Evolutionary conservation across 2,797 vertebrate species (phyloP), one percentile per base, ranked within the genome.

Genomic region (Acanthornis magna): DNA sequence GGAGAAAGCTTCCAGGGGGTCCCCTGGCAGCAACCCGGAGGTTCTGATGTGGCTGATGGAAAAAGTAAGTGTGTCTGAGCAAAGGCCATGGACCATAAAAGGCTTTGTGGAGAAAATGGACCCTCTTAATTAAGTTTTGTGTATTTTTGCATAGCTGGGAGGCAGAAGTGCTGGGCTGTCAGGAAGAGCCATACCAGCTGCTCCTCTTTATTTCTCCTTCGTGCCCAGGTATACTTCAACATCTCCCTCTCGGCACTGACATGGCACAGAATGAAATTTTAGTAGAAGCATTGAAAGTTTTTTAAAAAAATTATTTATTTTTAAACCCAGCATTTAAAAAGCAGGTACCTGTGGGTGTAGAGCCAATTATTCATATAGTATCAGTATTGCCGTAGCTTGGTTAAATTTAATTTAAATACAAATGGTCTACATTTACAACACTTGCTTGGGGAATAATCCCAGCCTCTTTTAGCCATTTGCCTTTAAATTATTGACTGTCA

Each of bases 31-130:
- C 89, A 86, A 10, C 79, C 72, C 0, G 2, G n/a, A 88, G 73
- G 36, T 70, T 63, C 62, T 87, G 88, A 82, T 81, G 93, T 84
- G 94, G 93, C 94, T 96, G 88, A 82, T 88, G 97, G 96, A 92
- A 95, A 89, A 91, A 75, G 70, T 95, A 96, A 96, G 60, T 84
- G 76, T 89, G 75, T 95, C 48, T 83, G 88, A 95, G 93, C 66
- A 89, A 83, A 93, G 90, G 54, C 85, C 73, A 22, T 6, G 32
- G 75, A 71, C 68, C 7, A 32, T 85, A 94, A 95, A 95, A 88
- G 78, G 78, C 78, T 96, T 88, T 92, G 88, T 53, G 53, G 86
- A 85, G 81, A 62, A 96, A 94, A 91, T 92, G 81, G 83, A 45
- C 40, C 62, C 43, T 76, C 47, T 94, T 95, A 95, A 96, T 96